Evolutionary conservation across 1,140 invertebrate species (phyloP).

Genomic region (Adoxophyes honmai): DNA sequence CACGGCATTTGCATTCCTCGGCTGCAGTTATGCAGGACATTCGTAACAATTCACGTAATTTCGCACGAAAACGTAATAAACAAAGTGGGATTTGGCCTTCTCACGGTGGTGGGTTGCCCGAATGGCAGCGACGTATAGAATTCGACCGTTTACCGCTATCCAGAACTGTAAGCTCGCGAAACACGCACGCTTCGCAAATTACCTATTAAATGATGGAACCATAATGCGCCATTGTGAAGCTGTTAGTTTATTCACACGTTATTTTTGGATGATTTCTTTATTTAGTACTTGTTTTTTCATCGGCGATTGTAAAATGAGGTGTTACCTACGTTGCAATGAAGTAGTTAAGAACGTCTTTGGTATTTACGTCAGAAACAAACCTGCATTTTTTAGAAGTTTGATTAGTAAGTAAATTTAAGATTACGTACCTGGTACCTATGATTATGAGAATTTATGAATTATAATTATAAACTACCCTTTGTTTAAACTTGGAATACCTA

Average conservation of each 20-base stretch:
- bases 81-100: not conserved
- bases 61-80: too few species aligned
- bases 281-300: not conserved
- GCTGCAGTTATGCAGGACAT: not conserved
- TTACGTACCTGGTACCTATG: too few species aligned
- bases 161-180: not conserved
- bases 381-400: too few species aligned
- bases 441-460: too few species aligned
- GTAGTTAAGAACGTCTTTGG: too few species aligned
- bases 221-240: not conserved
- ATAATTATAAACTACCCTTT: too few species aligned
- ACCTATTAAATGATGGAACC: not conserved
- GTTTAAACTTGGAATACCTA: too few species aligned
- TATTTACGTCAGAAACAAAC: too few species aligned
- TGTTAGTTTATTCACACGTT: not conserved
- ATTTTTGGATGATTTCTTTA: not conserved
- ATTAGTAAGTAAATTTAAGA: too few species aligned
- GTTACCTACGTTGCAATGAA: too few species aligned
- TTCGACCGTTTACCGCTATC: slow-evolving; percentile 4
- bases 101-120: not conserved
- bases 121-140: not conserved
- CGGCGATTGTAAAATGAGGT: too few species aligned
- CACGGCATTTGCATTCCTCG: not conserved
- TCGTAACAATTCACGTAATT: not conserved
- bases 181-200: not conserved